Percentiles rank a stretch among this genome's conserved stretches.
Conservation (phyloP, 2,888 invertebrate species). For the Melieria omissa region DNA sequence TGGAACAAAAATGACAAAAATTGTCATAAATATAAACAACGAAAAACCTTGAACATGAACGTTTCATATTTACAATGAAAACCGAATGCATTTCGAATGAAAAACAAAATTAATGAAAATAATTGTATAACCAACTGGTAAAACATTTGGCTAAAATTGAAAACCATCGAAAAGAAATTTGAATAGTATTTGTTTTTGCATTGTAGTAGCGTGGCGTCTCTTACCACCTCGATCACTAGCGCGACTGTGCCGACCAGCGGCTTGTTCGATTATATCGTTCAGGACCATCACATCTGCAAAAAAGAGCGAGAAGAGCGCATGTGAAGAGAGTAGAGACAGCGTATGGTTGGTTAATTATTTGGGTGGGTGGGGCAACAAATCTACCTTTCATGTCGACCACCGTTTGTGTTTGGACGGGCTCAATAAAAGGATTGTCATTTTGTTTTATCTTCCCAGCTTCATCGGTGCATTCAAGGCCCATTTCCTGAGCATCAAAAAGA, state of each 20-base stretch:
- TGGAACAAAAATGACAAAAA: slow-evolving; percentile 16
- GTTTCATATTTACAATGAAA: not conserved
- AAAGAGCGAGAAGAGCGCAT: not conserved
- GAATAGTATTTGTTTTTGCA: no score
- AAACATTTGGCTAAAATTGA: slow-evolving; percentile 13
- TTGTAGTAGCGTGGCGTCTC: not conserved
- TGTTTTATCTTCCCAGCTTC: slow-evolving; percentile 86
- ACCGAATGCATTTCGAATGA: slow-evolving; percentile 6
- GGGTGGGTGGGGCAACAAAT: no score
- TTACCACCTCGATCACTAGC: slow-evolving; percentile 70
- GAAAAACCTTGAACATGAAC: slow-evolving; percentile 15
- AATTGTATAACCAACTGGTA: slow-evolving; percentile 38
- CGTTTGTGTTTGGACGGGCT: slow-evolving; percentile 85
- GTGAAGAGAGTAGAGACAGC: slow-evolving; percentile 5
- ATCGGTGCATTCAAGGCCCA: slow-evolving; percentile 81
- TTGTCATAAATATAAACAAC: slow-evolving; percentile 37
- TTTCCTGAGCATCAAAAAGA: slow-evolving; percentile 71
- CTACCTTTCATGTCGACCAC: slow-evolving; percentile 94
- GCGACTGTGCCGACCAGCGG: slow-evolving; percentile 87
- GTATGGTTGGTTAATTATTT: not conserved
- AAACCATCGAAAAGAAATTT: not conserved
- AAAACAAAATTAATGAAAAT: slow-evolving; percentile 43
- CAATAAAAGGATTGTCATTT: slow-evolving; percentile 91
- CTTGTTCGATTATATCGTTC: slow-evolving; percentile 96
- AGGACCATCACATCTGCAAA: slow-evolving; percentile 92